Evolutionary conservation across 2,113 vertebrate species (phyloP).

Genomic region (Spea multiplicata): DNA sequence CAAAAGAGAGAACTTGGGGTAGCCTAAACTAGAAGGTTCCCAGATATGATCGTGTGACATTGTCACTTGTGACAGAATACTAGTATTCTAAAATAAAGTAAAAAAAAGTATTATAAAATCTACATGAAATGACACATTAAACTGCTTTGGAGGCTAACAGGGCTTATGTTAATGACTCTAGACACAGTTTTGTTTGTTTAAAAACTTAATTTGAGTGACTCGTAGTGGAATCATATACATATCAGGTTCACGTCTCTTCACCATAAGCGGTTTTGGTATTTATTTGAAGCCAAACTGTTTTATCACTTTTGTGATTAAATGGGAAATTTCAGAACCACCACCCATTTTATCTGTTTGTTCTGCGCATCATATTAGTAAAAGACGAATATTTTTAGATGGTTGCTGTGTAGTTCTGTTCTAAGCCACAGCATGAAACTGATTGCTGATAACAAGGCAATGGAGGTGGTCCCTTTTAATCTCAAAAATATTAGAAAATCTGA

Average conservation of each 20-base stretch:
- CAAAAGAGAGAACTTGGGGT: too few species aligned
- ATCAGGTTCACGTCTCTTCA: not conserved
- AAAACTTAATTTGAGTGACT: constrained; percentile 12
- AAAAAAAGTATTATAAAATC: too few species aligned
- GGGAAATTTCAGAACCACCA: constrained; percentile 55
- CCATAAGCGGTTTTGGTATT: constrained; percentile 13
- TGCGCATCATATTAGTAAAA: constrained; percentile 65
- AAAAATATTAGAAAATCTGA: constrained; percentile 61
- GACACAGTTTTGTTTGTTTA: constrained; percentile 23
- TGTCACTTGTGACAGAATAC: too few species aligned
- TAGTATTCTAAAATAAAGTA: too few species aligned
- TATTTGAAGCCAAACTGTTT: constrained; percentile 33
- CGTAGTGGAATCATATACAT: not conserved
- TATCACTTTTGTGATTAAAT: constrained; percentile 56
- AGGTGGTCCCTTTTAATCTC: constrained; percentile 58
- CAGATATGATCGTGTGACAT: too few species aligned
- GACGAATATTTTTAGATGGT: constrained; percentile 68
- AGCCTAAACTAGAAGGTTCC: too few species aligned
- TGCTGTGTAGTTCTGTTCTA: constrained; percentile 58
- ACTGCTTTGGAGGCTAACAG: too few species aligned
- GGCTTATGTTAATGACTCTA: constrained; percentile 1
- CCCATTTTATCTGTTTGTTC: constrained; percentile 41
- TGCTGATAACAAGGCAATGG: constrained; percentile 58
- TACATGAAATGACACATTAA: too few species aligned
- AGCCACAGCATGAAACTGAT: constrained; percentile 63